Evolutionary conservation across 2,888 invertebrate genomes (phyloP), one percentile per base, ranked within the genome.

Genomic region (Acanthococcus lagerstroemiae): DNA sequence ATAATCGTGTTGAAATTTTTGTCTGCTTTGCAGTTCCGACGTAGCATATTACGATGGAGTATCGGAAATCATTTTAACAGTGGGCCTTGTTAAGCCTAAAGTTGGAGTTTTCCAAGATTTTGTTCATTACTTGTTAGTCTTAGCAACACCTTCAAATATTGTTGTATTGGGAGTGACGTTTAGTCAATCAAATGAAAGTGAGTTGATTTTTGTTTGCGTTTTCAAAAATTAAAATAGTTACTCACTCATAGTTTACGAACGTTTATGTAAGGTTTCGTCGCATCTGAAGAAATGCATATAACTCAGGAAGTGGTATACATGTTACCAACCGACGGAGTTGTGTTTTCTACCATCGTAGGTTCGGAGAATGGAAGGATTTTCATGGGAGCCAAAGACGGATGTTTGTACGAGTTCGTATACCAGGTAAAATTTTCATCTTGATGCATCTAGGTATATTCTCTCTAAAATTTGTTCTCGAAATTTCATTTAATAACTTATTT

Each of bases 41-140:
- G 85, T 97, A 25, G 95, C 96, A 1, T 97, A 93, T 77, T 97
- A 90, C 78, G 96, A 97, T 81, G 95, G 95, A 0, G 80, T 97
- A 1, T 90, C 87, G 71, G 95, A 96, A 76, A 88, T 95, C 1
- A 96, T 99, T 73, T 82, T 96, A 55, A 88, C 91, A 75, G 95
- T 96, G 65, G 95, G 92, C 1, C 78, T 99, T 68, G 87, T 94
- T 0, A 85, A 84, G 74, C 95, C 96, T 0, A 95, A 90, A 76
- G 77, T 84, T 37, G 89, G 88, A 67, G 90, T 95, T 60, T 95
- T 96, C 75, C 90, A 92, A 73, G 82, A 82, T 69, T 90, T 92
- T 76, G 90, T 99, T 12, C 90, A 90, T 77, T 89, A 92, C 78
- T 80, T 99, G 65, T 79, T 99, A 58, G 86, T 95, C 69, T 79